Conservation (phyloP, 2,797 vertebrate species). For the Tauraco hartlaubi region DNA sequence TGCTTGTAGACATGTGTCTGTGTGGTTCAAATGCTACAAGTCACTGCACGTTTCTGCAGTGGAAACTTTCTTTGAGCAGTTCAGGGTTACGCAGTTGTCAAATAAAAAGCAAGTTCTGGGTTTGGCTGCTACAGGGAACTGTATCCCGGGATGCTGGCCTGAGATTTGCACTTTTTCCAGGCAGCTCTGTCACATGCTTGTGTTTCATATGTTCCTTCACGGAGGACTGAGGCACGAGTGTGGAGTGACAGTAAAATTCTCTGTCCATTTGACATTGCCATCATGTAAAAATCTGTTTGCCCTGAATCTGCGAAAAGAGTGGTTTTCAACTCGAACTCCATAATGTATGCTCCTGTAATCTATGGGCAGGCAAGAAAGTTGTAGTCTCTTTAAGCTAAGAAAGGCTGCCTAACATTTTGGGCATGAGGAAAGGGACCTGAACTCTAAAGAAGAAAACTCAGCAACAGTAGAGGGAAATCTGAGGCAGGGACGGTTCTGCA, state of each 20-base stretch:
- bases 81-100: not conserved
- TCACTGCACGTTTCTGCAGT: not conserved
- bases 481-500: not conserved
- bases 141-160: not conserved
- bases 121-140: not conserved
- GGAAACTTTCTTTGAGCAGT: not conserved
- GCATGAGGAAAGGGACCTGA: not conserved
- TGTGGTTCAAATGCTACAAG: not conserved
- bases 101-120: not conserved
- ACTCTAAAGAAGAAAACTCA: not conserved
- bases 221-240: not conserved
- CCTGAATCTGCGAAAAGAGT: not conserved
- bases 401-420: not conserved
- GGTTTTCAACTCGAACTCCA: not conserved
- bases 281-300: not conserved
- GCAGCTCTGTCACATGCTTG: not conserved
- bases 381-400: not conserved
- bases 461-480: not conserved
- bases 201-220: accelerated
- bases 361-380: not conserved
- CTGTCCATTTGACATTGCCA: not conserved
- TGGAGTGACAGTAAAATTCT: not conserved
- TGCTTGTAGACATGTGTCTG: not conserved
- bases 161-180: not conserved
- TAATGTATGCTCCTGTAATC: not conserved